Percentiles rank a stretch among this genome's conserved stretches.
These are phyloP conservation scores for Bubo blakistoni DNA, from an alignment of 2,113 vertebrate species.

Conservation along the genomic window DNA sequence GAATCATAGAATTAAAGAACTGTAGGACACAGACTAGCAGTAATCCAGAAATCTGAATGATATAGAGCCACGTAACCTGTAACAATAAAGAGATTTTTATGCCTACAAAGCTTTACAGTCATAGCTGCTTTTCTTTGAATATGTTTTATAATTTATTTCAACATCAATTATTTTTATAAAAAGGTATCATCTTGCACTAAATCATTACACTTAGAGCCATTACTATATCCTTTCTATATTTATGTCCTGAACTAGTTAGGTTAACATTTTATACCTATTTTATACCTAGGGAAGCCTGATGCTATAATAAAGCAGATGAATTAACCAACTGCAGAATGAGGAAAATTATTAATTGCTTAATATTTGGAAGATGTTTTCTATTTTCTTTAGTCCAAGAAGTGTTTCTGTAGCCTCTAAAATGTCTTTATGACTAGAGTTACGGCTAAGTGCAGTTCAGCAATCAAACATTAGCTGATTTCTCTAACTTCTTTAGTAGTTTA, in stretches of 20 bases:
- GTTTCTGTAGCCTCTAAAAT: not conserved
- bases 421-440: not conserved
- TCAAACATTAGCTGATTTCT: not conserved
- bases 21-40: constrained; percentile 90
- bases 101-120: not conserved
- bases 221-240: not conserved
- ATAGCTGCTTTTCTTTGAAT: not conserved
- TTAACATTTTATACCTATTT: not conserved
- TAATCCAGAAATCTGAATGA: constrained; percentile 83
- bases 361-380: not conserved
- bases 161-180: not conserved
- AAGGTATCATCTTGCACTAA: not conserved
- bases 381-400: not conserved
- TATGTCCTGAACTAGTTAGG: not conserved
- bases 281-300: not conserved
- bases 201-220: not conserved
- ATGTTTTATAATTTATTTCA: not conserved
- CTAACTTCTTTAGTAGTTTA: not conserved
- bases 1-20: constrained; percentile 95
- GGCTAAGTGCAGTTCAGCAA: not conserved
- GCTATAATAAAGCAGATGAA: not conserved
- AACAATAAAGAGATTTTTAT: constrained; percentile 12
- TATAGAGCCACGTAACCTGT: constrained; percentile 84
- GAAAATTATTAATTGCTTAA: not conserved
- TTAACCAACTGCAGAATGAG: not conserved